Conservation (phyloP, 2,113 vertebrate genomes). For the Porphyrio hochstetteri region DNA sequence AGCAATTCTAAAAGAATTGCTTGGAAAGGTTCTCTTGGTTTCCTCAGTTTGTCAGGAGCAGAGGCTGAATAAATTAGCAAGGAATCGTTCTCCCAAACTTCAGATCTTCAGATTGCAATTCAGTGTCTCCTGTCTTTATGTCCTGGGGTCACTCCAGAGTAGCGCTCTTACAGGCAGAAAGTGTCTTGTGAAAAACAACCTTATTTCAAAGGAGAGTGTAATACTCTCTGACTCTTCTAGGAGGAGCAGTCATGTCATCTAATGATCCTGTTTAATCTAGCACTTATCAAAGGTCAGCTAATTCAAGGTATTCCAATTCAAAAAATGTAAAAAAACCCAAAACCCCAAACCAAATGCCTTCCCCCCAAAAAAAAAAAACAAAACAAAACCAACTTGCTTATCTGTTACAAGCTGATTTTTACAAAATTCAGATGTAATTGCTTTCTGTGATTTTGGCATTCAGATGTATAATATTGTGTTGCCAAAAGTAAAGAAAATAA, state of each 20-base stretch:
- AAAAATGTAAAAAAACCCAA: not conserved
- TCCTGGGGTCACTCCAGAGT: not conserved
- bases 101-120: not conserved
- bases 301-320: not conserved
- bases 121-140: not conserved
- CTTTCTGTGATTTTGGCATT: not conserved
- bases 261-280: not conserved
- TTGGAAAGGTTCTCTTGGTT: not conserved
- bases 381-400: not conserved
- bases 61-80: not conserved
- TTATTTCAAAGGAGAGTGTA: not conserved
- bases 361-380: not conserved
- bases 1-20: not conserved
- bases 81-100: not conserved
- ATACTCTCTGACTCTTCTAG: not conserved
- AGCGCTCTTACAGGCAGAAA: not conserved
- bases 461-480: not conserved
- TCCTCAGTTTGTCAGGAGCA: not conserved
- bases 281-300: not conserved
- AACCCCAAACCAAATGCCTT: no score
- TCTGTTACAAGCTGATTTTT: not conserved
- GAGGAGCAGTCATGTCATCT: not conserved
- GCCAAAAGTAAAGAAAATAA: not conserved
- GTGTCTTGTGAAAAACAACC: not conserved
- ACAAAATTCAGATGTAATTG: not conserved